phyloP scores from a whole-genome alignment of 2,888 invertebrate species.

The Embidobia sp. region DNA sequence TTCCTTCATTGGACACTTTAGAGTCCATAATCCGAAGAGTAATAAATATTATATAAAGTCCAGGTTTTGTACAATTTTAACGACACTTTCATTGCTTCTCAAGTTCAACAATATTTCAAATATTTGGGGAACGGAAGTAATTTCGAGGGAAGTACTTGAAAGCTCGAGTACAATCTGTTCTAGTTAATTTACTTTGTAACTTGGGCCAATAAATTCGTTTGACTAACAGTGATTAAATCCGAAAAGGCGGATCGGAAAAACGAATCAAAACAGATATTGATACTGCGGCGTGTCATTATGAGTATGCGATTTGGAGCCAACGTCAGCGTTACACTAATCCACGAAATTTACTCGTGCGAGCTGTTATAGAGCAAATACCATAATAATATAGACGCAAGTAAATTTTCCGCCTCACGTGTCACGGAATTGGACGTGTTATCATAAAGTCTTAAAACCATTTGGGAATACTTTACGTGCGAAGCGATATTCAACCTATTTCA shows the following conservation, averaged over 20 bases:
- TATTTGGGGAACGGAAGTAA: conserved; percentile 39
- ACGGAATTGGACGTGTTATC: conserved; percentile 11
- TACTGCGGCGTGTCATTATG: too few species aligned
- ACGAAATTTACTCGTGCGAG: background rate
- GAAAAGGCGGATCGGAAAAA: conserved; percentile 16
- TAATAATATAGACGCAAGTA: conserved; percentile 17
- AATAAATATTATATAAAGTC: background rate
- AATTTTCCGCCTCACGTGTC: conserved; percentile 1
- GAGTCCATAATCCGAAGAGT: too few species aligned
- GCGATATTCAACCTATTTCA: conserved; percentile 3
- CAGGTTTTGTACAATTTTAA: conserved; percentile 8
- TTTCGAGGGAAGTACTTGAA: conserved; percentile 19
- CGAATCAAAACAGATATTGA: conserved; percentile 3
- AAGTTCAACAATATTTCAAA: conserved; percentile 43
- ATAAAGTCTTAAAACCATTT: conserved; percentile 9
- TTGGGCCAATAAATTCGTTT: conserved; percentile 34
- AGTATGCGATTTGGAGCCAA: conserved; percentile 3
- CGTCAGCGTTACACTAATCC: background rate
- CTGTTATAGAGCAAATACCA: conserved; percentile 18
- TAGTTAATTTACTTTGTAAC: conserved; percentile 44
- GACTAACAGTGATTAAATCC: conserved; percentile 14
- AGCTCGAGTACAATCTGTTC: conserved; percentile 40
- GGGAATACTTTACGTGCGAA: conserved; percentile 3
- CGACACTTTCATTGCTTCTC: conserved; percentile 21
- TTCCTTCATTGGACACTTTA: background rate